Evolutionary conservation across 2,797 vertebrate genomes (phyloP), one percentile per base, ranked within the genome.

Genomic region (Coregonus sp.): DNA sequence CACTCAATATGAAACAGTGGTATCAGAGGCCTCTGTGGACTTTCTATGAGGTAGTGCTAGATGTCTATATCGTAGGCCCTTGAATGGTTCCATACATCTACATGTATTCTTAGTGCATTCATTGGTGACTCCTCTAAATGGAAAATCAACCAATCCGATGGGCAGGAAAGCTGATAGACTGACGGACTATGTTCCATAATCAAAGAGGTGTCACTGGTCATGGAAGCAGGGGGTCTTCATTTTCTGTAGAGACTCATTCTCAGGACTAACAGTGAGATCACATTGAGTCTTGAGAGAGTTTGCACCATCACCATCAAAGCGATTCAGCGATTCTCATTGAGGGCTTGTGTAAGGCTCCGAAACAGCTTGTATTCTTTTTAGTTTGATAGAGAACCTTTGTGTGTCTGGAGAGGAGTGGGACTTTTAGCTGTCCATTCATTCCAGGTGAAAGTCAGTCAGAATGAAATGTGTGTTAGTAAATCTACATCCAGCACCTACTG

Each of bases 1-100:
- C 77, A 63, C 66, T 47, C 25, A 70, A 54, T 33, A 33, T 72
- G 71, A 72, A 33, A 61, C 33, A 52, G 12, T 35, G 59, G n/a
- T 29, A 70, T 70, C 18, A 61, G 50, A 59, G 29, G 18, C n/a
- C 12, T 4, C 51, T 59, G 61, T 65, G n/a, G 18, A 15, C 20
- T 63, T 33, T 74, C 35, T 72, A 18, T 56, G 31, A 72, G 71
- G 52, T 35, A 35, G 15, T 1, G 20, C 20, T 56, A 29, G 71
- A 72, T 18, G 71, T 56, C 51, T 35, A 33, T n/a, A 25, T 18
- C 18, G 33, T 68, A 29, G 25, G 50, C 40, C 40, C 70, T 71
- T 63, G 20, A 63, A 12, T 5, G 9, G 20, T 63, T 63, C 20
- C 20, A 63, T 4, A 63, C 25, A 63, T 63, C 59, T 63, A 25